Base-by-base conservation (phyloP, 2,888 invertebrate species). In the Autographa gamma region DNA sequence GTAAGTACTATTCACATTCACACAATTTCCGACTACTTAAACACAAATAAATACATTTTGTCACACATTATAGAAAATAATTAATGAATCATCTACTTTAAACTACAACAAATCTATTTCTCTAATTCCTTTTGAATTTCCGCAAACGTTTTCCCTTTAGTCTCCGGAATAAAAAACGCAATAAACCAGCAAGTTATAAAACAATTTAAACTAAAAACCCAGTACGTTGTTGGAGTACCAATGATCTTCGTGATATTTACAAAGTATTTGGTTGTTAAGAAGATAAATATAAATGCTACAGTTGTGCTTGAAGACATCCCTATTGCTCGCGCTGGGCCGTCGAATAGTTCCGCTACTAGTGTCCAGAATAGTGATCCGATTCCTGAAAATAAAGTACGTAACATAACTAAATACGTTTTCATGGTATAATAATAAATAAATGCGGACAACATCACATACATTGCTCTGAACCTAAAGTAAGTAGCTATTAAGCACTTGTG, bases 121-220 rank as follows among this genome's bases (percentile, higher is more conserved):
- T 77, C 73, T 61, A 75, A 66, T 16, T 66, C 56, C 16, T 48
- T 34, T 69, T 94, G 93, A 14, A 94, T 94, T 66, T 94, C 93
- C 0, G 80, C 78, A 60, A 94, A 90, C 2, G 87, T 88, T 56
- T 91, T 93, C 0, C 93, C 93, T 34, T 93, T 94, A 2, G 94
- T 94, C 66, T 94, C 94, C 0, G 94, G 94, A 5, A 94, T 71
- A 60, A 86, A 90, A 14, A 90, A 79, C 6, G 85, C 60, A 0
- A 93, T 79, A 43, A 92, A 89, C 2, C 86, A n/a, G 13, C 84
- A 82, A 0, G 89, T 67, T 0, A 92, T 52, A 0, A 91, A 43
- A 18, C 83, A 88, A 25, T 86, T 85, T 0, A 81, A 64, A 31
- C 87, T 82, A 56, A 90, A 93, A 2, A 86, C 67, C 88, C 90